Evolutionary conservation across 2,113 vertebrate genomes (phyloP), one percentile per base, ranked within the genome.

Genomic region (Brachionichthys hirsutus): DNA sequence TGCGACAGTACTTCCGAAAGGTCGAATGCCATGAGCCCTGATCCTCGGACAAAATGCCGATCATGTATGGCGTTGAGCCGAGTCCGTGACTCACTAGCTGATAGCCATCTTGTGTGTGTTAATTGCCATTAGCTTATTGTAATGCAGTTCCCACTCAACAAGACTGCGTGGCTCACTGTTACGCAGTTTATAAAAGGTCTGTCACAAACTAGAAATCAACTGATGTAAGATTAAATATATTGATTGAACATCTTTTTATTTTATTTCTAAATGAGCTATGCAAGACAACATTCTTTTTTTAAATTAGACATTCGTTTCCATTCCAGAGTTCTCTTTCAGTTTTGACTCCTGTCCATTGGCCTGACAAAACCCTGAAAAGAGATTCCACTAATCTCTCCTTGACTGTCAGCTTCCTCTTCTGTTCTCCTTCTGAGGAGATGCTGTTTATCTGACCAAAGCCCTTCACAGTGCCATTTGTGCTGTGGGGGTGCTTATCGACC

Each of bases 391-490:
- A 89, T 87, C 88, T 85, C 78, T 73, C 51, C 56, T 72, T 46
- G 7, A 75, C 77, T 88, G 85, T 87, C 86, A 80, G 66, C 73
- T 76, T 50, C 46, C 54, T 80, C 62, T 77, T 85, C 80, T 77
- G 75, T 86, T 86, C 85, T 79, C 64, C 24, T 50, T 64, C 60
- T 83, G 75, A 84, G 80, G 81, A 81, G 73, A 84, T 67, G 75
- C 78, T 84, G 81, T 88, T 88, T 85, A 85, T 87, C 87, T 86
- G 82, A 85, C 84, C 85, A 69, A 61, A 88, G 80, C 64, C 79
- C 73, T 79, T 58, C 44, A 38, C 74, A 10, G 58, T 74, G 73
- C 78, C 83, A 80, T 78, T 85, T 80, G 77, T 51, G 24, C 84
- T 62, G 68, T 61, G 64, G 9, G 80, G 82, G 77, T 65, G 78